Evolutionary conservation across 2,888 invertebrate species (phyloP).

Genomic region (Formica aserva): DNA sequence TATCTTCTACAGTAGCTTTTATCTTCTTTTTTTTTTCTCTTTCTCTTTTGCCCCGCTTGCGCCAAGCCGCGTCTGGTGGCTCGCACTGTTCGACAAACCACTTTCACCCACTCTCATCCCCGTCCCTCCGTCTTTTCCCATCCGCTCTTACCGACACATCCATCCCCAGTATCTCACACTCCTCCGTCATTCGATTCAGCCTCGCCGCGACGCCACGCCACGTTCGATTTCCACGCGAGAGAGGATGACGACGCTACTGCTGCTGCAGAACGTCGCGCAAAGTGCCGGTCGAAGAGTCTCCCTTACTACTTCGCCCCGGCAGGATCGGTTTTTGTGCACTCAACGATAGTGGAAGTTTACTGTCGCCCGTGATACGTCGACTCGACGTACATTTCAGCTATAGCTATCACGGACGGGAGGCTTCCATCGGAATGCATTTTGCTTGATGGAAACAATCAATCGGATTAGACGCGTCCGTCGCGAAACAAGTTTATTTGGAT

Average conservation of each 20-base stretch:
- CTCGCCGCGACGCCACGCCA: conserved; percentile 69
- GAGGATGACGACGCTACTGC: conserved; percentile 53
- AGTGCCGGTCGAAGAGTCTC: conserved; percentile 56
- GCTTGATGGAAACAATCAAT: conserved; percentile 50
- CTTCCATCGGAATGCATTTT: conserved; percentile 43
- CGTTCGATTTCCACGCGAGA: conserved; percentile 73
- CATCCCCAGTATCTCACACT: conserved; percentile 56
- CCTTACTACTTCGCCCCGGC: conserved; percentile 52
- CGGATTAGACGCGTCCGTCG: conserved; percentile 24
- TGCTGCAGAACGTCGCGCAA: conserved; percentile 46
- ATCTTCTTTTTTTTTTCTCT: conserved; percentile 55
- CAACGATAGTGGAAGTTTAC: conserved; percentile 56
- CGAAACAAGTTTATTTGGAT: conserved; percentile 26
- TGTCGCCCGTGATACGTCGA: conserved; percentile 55
- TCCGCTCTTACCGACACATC: conserved; percentile 55
- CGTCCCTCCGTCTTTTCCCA: conserved; percentile 46
- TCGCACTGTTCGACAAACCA: conserved; percentile 55
- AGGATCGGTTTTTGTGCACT: conserved; percentile 56
- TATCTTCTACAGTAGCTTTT: conserved; percentile 53
- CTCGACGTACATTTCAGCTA: conserved; percentile 49
- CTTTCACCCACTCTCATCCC: conserved; percentile 51
- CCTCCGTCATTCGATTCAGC: conserved; percentile 62
- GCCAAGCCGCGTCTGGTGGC: conserved; percentile 51
- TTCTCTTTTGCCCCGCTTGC: conserved; percentile 33
- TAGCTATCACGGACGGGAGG: not conserved